These are phyloP conservation scores for Ochropleura plecta DNA, from an alignment of 2,888 invertebrate genomes.

Conservation along the genomic window DNA sequence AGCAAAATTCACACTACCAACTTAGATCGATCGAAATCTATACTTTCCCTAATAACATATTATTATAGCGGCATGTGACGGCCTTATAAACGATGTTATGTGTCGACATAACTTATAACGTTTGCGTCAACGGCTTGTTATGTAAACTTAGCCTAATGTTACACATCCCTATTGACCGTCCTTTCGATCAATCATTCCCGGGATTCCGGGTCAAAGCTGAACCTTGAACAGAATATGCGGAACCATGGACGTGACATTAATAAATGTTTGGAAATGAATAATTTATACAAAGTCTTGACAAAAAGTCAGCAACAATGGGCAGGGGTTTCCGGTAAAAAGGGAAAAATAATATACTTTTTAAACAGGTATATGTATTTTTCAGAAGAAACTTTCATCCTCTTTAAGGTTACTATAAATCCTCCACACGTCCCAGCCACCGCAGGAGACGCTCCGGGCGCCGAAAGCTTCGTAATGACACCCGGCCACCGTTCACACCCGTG, in stretches of 20 bases:
- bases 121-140: constrained; percentile 8
- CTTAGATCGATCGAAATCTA: neutral
- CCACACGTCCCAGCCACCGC: too few relatives aligned
- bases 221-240: constrained; percentile 13
- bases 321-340: neutral
- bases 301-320: neutral
- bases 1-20: neutral
- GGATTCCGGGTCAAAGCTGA: constrained; percentile 20
- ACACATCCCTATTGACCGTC: constrained; percentile 49
- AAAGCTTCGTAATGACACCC: too few relatives aligned
- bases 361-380: neutral
- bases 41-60: neutral
- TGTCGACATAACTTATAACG: constrained; percentile 5
- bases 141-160: constrained; percentile 23
- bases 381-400: neutral
- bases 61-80: neutral
- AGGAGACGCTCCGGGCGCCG: too few relatives aligned
- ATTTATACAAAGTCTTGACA: constrained; percentile 6
- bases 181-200: constrained; percentile 45
- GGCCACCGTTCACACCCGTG: too few relatives aligned
- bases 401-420: too few relatives aligned
- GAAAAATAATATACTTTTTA: neutral
- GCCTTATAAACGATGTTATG: constrained; percentile 5
- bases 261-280: constrained; percentile 36
- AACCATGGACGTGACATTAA: constrained; percentile 22